Base-by-base conservation (phyloP, 2,113 vertebrate species). In the Ancistrus triradiatus region DNA sequence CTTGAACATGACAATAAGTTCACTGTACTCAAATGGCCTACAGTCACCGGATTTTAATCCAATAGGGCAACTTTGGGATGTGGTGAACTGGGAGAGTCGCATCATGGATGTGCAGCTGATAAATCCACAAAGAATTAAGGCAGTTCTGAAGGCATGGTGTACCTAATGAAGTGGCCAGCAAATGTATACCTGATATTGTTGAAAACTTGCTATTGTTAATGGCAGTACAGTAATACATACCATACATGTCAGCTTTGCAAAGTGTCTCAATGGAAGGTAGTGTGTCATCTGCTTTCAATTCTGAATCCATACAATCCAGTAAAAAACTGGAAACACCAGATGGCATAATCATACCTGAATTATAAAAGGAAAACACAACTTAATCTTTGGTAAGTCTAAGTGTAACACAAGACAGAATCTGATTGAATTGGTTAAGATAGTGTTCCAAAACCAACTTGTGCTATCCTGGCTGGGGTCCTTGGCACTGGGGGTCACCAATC, bases 181-280 rank as follows among this genome's bases (percentile, higher is more conserved):
- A 31, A 31, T 31, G 3, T 4, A 31, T 4, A 31, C 27, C 35
- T 11, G 4, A 31, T 50, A 48, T 59, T 18, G 10, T 15, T 25
- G 11, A 46, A 60, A 47, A 37, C 15, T 14, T 28, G 4, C 17
- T 6, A 8, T 61, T 6, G 15, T 2, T 44, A 24, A 22, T 4
- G 2, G 10, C 18, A n/a, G 1, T 0, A 24, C 21, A 62, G 9
- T 4, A 2, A 33, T 38, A 78, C 78, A 74, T 59, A 94, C 90
- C 86, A 35, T 43, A 75, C 43, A 0, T 24, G 37, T 86, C 81
- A 44, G 73, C 70, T 75, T 83, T 78, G 76, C 90, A 85, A 70
- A 95, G 91, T 27, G 82, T 80, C 81, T 97, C 94, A 18, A 93
- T 91, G 18, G 91, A 92, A 2, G 88, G 74, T 52, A 76, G 57